Base-by-base conservation (phyloP, 2,888 invertebrate species). In the Lepidochrysops patricia region DNA sequence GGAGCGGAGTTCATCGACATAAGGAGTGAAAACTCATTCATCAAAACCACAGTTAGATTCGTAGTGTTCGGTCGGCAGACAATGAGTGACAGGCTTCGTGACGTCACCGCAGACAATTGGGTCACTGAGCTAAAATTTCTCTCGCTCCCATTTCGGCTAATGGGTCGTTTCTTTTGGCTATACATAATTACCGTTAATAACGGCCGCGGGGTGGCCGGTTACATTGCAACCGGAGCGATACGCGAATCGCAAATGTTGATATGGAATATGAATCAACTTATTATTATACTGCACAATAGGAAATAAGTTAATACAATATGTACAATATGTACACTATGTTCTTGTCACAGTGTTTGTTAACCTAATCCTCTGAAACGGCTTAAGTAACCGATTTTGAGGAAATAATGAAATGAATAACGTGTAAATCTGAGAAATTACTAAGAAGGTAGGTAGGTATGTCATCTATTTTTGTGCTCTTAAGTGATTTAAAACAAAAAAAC, bases 1-100 rank as follows among this genome's bases (percentile, higher is more conserved):
- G 77, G 84, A 78, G 72, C 84, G 83, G 80, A 86, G 86, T 86
- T 86, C 83, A 82, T 76, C 74, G 85, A 82, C 85, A 77, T 72
- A 68, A 68, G 79, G 72, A 83, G 84, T 82, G 80, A 82, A 83
- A 84, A 64, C 72, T 79, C 80, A 85, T 85, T 85, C 84, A 83
- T 80, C 80, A 79, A 72, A 75, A 74, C 73, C 73, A 79, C 77
- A 77, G 82, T 76, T 80, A 77, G 78, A 77, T 79, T 79, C 76
- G 76, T 80, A 76, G 79, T 79, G 74, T 74, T n/a, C n/a, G 73
- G 68, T 68, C 64, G 60, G 48, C 62, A 60, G 67, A 60, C 66
- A 72, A 72, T 71, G 75, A 71, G 72, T 72, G 73, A 77, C 70
- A 75, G 72, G 73, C 74, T 69, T 65, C 67, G 70, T 80, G 82